Conservation (phyloP, 2,113 vertebrate genomes). For the Cinclus cinclus region DNA sequence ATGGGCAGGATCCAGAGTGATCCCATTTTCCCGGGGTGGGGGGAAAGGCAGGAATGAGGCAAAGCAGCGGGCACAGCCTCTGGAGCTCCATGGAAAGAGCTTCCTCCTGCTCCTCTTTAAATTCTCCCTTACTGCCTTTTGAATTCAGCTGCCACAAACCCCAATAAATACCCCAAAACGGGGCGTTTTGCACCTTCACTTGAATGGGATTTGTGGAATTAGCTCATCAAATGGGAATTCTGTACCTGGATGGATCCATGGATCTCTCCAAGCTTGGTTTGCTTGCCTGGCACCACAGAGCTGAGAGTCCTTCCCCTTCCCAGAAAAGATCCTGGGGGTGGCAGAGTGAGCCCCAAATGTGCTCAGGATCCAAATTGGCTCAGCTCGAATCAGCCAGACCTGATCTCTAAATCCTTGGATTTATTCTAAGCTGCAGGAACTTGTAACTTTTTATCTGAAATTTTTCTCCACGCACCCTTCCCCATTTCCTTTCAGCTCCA, state of each 20-base stretch:
- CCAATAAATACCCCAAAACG: neutral
- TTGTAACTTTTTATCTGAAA: neutral
- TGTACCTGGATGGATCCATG: accelerated
- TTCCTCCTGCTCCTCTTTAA: neutral
- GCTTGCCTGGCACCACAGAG: neutral
- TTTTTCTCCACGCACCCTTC: neutral
- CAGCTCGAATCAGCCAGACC: neutral
- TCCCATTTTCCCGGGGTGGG: neutral
- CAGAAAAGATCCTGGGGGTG: neutral
- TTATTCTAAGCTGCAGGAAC: neutral
- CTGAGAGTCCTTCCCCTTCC: neutral
- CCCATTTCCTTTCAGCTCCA: neutral
- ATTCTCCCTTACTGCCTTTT: neutral
- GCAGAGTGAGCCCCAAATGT: neutral
- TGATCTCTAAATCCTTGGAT: neutral
- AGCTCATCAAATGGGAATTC: accelerated
- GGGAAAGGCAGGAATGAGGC: neutral
- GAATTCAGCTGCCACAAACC: neutral
- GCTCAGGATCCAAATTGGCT: neutral
- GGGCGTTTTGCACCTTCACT: neutral
- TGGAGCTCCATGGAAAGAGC: neutral
- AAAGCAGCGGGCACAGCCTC: neutral
- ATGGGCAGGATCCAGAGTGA: neutral
- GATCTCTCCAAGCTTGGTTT: neutral
- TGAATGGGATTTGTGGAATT: neutral